Conservation (phyloP, 2,113 vertebrate species). For the Cinclus mexicanus region DNA sequence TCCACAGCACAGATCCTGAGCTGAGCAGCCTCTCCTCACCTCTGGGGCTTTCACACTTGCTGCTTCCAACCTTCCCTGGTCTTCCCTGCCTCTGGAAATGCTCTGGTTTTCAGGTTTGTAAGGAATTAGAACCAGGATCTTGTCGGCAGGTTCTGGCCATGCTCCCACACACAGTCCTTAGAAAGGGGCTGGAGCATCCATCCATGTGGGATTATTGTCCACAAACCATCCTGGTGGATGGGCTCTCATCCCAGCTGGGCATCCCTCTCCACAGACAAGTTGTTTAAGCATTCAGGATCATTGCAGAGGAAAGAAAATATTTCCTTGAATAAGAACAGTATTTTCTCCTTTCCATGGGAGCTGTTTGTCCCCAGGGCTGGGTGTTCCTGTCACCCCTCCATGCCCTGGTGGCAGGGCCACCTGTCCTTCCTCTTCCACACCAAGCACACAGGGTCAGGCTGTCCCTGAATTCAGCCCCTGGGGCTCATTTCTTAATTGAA, state of each 20-base stretch:
- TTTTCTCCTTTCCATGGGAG: neutral
- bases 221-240: neutral
- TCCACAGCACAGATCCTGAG: rapidly evolving
- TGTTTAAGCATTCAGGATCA: neutral
- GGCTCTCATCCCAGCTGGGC: neutral
- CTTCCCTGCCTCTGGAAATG: neutral
- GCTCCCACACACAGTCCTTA: rapidly evolving
- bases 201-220: neutral
- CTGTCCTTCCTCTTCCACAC: neutral
- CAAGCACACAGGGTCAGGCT: neutral
- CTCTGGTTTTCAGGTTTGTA: neutral
- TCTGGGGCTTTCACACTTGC: neutral
- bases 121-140: neutral
- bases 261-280: neutral
- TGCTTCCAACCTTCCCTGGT: neutral
- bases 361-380: neutral
- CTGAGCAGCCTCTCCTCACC: neutral
- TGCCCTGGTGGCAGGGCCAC: neutral
- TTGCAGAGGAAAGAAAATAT: neutral
- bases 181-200: neutral
- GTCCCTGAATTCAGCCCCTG: neutral
- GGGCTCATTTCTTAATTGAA: neutral
- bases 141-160: neutral
- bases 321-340: neutral
- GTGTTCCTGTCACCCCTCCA: neutral